Evolutionary conservation across 2,888 invertebrate genomes (phyloP).

Genomic region (Pammene aurita): DNA sequence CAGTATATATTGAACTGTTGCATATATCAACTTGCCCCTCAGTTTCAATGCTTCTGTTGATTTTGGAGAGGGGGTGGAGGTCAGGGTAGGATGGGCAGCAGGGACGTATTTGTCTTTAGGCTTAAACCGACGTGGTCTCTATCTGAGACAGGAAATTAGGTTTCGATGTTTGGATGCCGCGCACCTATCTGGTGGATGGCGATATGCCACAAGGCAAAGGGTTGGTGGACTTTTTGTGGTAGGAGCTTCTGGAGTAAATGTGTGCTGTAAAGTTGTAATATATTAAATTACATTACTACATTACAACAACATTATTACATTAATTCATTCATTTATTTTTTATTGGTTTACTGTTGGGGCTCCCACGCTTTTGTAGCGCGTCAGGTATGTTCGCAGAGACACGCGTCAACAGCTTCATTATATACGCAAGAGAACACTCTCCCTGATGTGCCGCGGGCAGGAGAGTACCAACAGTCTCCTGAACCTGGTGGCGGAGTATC

Average conservation of each 20-base stretch:
- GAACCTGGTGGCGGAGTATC: too few relatives aligned
- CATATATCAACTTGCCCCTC: conserved; percentile 40
- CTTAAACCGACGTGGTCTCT: conserved; percentile 66
- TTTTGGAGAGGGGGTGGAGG: conserved; percentile 47
- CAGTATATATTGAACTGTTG: conserved; percentile 46
- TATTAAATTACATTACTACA: too few relatives aligned
- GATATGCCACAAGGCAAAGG: conserved; percentile 47
- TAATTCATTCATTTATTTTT: too few relatives aligned
- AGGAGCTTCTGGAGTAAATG: not conserved
- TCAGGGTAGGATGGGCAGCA: conserved; percentile 57
- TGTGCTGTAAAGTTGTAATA: too few relatives aligned
- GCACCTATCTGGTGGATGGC: conserved; percentile 57
- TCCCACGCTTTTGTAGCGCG: too few relatives aligned
- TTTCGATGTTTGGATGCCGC: conserved; percentile 75
- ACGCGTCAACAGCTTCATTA: too few relatives aligned
- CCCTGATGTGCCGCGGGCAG: too few relatives aligned
- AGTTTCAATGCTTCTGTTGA: conserved; percentile 28
- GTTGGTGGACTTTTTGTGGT: conserved; percentile 22
- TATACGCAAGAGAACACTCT: too few relatives aligned
- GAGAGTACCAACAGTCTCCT: too few relatives aligned
- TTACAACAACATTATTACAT: too few relatives aligned
- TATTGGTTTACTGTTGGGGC: too few relatives aligned
- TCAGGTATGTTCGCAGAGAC: too few relatives aligned
- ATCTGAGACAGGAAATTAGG: conserved; percentile 83
- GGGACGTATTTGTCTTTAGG: conserved; percentile 77